Evolutionary conservation across 2,113 vertebrate species (phyloP).

Genomic region (Corythaeola cristata): DNA sequence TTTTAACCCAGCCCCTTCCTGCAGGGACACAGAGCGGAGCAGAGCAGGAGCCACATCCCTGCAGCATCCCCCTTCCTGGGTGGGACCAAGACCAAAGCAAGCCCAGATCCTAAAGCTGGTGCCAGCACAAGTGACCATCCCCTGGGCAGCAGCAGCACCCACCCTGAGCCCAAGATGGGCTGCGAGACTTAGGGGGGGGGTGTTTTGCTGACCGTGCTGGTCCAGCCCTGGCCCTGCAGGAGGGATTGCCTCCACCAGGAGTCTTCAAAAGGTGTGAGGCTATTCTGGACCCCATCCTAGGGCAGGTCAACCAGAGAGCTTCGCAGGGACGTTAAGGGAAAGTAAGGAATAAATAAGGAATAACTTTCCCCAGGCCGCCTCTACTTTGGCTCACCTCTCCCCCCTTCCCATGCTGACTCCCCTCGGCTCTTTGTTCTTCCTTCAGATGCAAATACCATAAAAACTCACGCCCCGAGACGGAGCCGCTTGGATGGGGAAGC

Average conservation of each 20-base stretch:
- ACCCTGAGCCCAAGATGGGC: neutral
- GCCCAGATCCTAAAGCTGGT: neutral
- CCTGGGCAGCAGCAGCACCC: neutral
- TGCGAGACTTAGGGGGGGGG: rapidly evolving
- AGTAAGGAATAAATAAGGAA: slow-evolving; percentile 12
- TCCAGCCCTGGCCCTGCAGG: neutral
- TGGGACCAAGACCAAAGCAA: neutral
- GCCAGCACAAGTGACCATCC: neutral
- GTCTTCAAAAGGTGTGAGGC: neutral
- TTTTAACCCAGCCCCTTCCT: neutral
- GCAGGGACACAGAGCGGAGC: rapidly evolving
- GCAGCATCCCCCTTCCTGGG: rapidly evolving
- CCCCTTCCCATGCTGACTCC: rapidly evolving
- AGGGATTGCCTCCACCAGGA: neutral
- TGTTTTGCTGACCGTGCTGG: rapidly evolving
- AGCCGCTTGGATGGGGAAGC: neutral
- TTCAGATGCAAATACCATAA: slow-evolving; percentile 1
- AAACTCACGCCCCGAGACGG: neutral
- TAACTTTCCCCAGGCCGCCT: slow-evolving; percentile 5
- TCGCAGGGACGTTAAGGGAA: neutral
- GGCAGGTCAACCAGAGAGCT: slow-evolving; percentile 17
- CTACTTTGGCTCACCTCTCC: slow-evolving; percentile 63
- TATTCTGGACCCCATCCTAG: neutral
- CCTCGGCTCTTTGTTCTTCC: neutral
- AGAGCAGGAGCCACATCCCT: neutral